Evolutionary conservation across 2,888 invertebrate species (phyloP).

Genomic region (Nephrotoma appendiculata): DNA sequence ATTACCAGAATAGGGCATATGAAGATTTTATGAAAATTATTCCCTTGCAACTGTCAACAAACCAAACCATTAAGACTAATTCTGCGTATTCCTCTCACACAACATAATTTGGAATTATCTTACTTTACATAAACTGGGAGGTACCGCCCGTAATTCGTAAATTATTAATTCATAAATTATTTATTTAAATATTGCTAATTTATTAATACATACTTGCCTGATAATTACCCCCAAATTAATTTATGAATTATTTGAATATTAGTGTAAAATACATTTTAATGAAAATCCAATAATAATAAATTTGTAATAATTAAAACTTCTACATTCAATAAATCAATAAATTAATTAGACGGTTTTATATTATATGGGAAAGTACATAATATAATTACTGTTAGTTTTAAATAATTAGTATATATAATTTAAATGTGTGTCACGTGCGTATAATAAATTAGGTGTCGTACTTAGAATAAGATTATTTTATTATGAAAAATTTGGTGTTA

Average conservation of each 20-base stretch:
- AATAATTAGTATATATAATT: background rate
- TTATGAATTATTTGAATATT: background rate
- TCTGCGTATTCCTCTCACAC: too few relatives aligned
- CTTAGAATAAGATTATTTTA: background rate
- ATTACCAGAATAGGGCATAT: too few relatives aligned
- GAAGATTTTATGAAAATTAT: too few relatives aligned
- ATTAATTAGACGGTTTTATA: background rate
- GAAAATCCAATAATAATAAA: background rate
- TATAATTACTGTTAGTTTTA: background rate
- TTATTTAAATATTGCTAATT: too few relatives aligned
- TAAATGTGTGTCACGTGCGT: background rate
- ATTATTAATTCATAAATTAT: too few relatives aligned
- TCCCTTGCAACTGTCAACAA: too few relatives aligned
- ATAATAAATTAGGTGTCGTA: background rate
- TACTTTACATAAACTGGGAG: too few relatives aligned
- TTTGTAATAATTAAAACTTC: background rate
- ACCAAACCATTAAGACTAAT: too few relatives aligned
- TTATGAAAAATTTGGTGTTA: background rate
- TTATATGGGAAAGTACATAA: background rate
- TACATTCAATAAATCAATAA: background rate
- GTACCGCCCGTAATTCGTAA: too few relatives aligned
- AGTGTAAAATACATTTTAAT: background rate
- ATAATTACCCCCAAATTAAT: background rate
- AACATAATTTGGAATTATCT: too few relatives aligned
- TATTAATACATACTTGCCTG: too few relatives aligned